Conservation (phyloP, 2,113 vertebrate species). For the Phylloscopus trochiloides region DNA sequence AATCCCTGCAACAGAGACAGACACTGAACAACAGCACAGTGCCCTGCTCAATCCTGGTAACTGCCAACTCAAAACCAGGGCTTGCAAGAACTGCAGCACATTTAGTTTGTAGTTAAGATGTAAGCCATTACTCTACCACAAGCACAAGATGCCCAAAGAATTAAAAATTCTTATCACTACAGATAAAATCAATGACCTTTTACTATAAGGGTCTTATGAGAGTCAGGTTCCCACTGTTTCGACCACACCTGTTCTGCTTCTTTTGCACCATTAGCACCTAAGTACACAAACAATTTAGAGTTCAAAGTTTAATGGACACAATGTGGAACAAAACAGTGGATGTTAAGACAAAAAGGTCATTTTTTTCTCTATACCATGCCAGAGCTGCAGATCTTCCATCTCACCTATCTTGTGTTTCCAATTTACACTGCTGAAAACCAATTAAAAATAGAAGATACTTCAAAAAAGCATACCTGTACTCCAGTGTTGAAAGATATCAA, state of each 20-base stretch:
- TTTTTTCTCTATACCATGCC: neutral
- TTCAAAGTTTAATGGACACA: neutral
- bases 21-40: neutral
- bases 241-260: neutral
- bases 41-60: neutral
- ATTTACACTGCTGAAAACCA: neutral
- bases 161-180: neutral
- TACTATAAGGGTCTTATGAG: accelerated
- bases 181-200: neutral
- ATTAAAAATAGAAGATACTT: neutral
- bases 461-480: neutral
- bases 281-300: neutral
- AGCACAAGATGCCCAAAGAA: neutral
- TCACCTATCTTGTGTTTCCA: neutral
- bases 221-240: neutral
- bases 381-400: neutral
- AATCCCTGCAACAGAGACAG: slow-evolving; percentile 78
- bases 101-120: neutral
- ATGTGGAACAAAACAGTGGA: neutral
- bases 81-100: neutral
- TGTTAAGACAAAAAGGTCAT: neutral
- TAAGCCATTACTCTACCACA: neutral
- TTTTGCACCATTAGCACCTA: neutral
- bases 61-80: neutral
- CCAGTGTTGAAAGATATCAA: neutral